Percentiles rank a stretch among this genome's conserved stretches.
Evolutionary conservation across 2,888 invertebrate species (phyloP).

Genomic region (Drosophila meridionalis): DNA sequence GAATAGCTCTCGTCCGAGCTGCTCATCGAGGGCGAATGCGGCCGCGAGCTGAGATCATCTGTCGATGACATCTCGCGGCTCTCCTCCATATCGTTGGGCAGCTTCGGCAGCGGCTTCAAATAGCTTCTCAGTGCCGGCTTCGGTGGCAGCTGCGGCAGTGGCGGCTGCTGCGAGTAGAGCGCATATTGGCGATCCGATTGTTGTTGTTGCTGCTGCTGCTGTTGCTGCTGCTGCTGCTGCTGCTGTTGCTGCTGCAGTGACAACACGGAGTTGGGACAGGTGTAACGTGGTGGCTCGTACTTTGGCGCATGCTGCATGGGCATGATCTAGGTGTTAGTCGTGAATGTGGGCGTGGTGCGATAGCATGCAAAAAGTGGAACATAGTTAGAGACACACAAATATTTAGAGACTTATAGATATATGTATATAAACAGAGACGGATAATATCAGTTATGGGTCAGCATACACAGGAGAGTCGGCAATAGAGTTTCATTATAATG

Average conservation of each 20-base stretch:
- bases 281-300: conserved; percentile 85
- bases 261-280: conserved; percentile 83
- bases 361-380: conserved; percentile 67
- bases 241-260: conserved; percentile 81
- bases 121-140: conserved; percentile 85
- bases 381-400: conserved; percentile 63
- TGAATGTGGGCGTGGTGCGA: conserved; percentile 44
- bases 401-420: conserved; percentile 34
- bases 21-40: conserved; percentile 92
- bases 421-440: not conserved
- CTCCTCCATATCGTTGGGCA: conserved; percentile 86
- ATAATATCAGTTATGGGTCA: not conserved
- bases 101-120: conserved; percentile 87
- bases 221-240: conserved; percentile 63
- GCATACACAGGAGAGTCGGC: conserved; percentile 1
- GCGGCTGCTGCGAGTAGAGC: conserved; percentile 81
- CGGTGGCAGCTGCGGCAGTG: conserved; percentile 83
- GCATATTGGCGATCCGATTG: conserved; percentile 78
- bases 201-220: conserved; percentile 51
- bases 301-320: conserved; percentile 84
- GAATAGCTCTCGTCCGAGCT: conserved; percentile 94
- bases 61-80: conserved; percentile 88
- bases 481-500: conserved; percentile 3
- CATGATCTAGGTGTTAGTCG: conserved; percentile 79
- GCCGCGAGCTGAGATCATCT: conserved; percentile 92